Conservation (phyloP, 1,140 invertebrate species). For the Subanguina moxae region DNA sequence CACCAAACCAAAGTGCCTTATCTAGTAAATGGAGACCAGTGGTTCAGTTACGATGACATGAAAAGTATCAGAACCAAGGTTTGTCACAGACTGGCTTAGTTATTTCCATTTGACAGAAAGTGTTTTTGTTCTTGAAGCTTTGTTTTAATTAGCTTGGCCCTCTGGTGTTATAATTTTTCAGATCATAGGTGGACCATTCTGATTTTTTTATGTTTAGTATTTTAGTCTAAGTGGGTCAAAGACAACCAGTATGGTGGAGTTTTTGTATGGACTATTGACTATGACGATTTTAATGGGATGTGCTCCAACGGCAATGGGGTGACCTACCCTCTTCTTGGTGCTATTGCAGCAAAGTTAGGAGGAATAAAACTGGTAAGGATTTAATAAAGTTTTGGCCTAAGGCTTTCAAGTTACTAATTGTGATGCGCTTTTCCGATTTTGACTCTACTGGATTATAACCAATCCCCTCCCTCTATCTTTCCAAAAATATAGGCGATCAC, state of each 20-base stretch:
- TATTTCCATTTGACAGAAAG: too few relatives aligned
- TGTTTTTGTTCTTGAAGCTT: too few relatives aligned
- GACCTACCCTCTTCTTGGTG: conserved; percentile 82
- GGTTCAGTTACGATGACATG: conserved; percentile 84
- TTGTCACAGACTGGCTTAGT: too few relatives aligned
- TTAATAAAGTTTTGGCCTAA: not conserved
- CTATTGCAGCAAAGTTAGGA: conserved; percentile 66
- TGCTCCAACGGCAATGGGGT: conserved; percentile 64
- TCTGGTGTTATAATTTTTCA: conserved; percentile 68
- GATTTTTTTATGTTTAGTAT: not conserved
- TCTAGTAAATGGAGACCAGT: conserved; percentile 77
- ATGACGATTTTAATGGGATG: conserved; percentile 86
- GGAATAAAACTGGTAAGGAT: conserved; percentile 29
- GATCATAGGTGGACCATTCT: not conserved
- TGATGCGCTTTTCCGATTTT: too few relatives aligned
- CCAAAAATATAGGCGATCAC: too few relatives aligned
- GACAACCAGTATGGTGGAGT: conserved; percentile 82
- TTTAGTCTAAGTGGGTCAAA: conserved; percentile 84
- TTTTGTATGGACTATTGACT: conserved; percentile 93
- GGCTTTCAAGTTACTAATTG: too few relatives aligned
- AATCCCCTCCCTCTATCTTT: too few relatives aligned
- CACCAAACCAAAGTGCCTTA: conserved; percentile 78
- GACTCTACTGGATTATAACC: too few relatives aligned
- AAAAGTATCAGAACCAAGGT: conserved; percentile 58
- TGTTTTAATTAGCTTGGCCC: too few relatives aligned